These are phyloP conservation scores for Motacilla tschutschensis DNA, from an alignment of 2,113 vertebrate species.

Conservation along the genomic window DNA sequence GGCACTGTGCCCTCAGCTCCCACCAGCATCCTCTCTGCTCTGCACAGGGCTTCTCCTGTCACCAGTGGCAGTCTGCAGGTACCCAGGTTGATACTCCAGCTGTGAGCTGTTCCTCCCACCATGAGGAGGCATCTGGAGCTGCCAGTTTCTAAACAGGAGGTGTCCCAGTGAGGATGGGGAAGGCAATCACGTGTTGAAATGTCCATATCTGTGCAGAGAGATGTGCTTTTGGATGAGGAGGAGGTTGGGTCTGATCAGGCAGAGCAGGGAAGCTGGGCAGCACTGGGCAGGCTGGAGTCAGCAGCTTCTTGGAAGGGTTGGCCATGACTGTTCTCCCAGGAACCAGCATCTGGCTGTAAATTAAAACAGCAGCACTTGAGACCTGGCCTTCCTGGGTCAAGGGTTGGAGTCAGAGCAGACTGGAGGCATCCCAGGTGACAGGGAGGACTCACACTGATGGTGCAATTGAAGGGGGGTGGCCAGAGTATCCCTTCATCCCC, in stretches of 20 bases:
- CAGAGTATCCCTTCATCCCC: not conserved
- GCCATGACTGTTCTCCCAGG: not conserved
- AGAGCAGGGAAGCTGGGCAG: rapidly evolving
- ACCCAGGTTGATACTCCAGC: not conserved
- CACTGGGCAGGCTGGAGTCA: not conserved
- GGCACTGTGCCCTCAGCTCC: not conserved
- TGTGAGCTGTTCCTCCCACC: not conserved
- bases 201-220: not conserved
- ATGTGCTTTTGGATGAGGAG: not conserved
- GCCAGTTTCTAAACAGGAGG: not conserved
- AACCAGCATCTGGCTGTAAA: not conserved
- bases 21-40: not conserved
- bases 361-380: not conserved
- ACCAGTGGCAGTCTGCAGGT: not conserved
- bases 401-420: not conserved
- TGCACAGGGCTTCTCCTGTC: not conserved
- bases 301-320: not conserved
- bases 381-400: not conserved
- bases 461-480: not conserved
- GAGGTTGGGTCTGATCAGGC: not conserved
- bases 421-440: not conserved
- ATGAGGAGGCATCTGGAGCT: not conserved
- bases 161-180: not conserved
- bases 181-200: not conserved
- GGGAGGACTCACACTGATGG: not conserved